A percentile compares a stretch with the other conserved stretches of the same genome.
These are phyloP conservation scores for Nyleta sp. DNA, from an alignment of 2,888 invertebrate species.

Conservation along the genomic window DNA sequence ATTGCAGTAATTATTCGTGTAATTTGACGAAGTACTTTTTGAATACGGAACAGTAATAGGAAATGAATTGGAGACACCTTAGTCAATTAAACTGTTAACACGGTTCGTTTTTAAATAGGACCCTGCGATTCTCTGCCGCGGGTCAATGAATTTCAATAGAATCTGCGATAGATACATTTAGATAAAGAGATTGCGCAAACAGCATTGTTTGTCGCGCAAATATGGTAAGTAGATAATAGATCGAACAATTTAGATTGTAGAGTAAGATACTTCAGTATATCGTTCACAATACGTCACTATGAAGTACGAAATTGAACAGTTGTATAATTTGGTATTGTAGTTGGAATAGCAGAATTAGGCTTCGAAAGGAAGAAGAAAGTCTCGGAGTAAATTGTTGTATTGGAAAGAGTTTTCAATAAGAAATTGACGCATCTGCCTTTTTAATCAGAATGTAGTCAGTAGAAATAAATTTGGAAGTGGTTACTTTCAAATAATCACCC, in stretches of 20 bases:
- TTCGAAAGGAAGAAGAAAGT: neutral
- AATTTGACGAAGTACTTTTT: neutral
- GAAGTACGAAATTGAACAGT: constrained; percentile 35
- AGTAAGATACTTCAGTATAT: constrained; percentile 41
- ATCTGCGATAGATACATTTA: constrained; percentile 28
- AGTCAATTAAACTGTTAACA: constrained; percentile 18
- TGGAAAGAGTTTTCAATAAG: neutral
- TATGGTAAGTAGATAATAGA: constrained; percentile 45
- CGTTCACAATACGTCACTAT: constrained; percentile 37
- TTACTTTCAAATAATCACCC: no score
- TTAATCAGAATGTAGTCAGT: no score
- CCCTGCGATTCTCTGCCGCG: neutral
- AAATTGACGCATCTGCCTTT: neutral
- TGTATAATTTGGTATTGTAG: constrained; percentile 30
- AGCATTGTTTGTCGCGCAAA: constrained; percentile 31
- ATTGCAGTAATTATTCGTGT: no score
- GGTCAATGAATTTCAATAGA: constrained; percentile 37
- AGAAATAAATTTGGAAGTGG: no score
- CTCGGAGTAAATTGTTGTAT: constrained; percentile 1
- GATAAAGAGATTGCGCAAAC: constrained; percentile 44
- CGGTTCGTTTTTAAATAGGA: constrained; percentile 12
- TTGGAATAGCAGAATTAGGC: constrained; percentile 3
- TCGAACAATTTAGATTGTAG: constrained; percentile 50
- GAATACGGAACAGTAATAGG: no score
- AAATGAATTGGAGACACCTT: no score